phyloP scores from a whole-genome alignment of 2,888 invertebrate genomes.

The Cantharis flavilabris region DNA sequence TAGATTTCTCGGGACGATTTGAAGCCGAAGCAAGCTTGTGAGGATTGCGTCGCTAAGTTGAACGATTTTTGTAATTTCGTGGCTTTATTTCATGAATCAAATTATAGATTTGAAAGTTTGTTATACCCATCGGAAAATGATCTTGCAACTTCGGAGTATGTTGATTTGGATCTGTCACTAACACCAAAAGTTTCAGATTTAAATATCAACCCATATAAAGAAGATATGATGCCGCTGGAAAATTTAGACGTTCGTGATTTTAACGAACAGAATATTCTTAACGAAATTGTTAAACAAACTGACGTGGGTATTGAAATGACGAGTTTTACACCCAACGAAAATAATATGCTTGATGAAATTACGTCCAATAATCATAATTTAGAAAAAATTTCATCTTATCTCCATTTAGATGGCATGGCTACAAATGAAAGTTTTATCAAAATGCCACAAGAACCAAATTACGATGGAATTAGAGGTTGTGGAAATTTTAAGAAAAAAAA shows the following conservation, averaged over 20 bases:
- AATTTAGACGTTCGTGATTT: constrained; percentile 15
- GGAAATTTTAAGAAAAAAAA: constrained; percentile 32
- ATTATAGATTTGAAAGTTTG: constrained; percentile 50
- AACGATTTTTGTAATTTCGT: constrained; percentile 50
- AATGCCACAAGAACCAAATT: neutral
- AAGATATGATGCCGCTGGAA: constrained; percentile 13
- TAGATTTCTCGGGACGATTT: constrained; percentile 50
- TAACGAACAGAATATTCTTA: constrained; percentile 15
- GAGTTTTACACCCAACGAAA: constrained; percentile 4
- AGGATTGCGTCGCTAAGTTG: constrained; percentile 49
- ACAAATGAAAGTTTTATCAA: neutral
- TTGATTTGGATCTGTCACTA: constrained; percentile 7
- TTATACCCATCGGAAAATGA: constrained; percentile 25
- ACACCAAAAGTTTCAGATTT: neutral
- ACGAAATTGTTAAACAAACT: constrained; percentile 17
- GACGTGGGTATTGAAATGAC: constrained; percentile 12
- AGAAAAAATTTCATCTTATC: neutral
- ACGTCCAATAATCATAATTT: neutral
- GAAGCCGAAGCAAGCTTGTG: constrained; percentile 53
- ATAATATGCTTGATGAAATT: neutral
- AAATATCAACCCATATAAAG: constrained; percentile 1
- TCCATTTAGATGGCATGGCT: neutral
- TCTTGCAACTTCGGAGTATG: constrained; percentile 12
- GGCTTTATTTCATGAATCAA: constrained; percentile 47
- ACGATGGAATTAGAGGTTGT: neutral